phyloP scores from a whole-genome alignment of 2,797 vertebrate species.

The Falco concolor region DNA sequence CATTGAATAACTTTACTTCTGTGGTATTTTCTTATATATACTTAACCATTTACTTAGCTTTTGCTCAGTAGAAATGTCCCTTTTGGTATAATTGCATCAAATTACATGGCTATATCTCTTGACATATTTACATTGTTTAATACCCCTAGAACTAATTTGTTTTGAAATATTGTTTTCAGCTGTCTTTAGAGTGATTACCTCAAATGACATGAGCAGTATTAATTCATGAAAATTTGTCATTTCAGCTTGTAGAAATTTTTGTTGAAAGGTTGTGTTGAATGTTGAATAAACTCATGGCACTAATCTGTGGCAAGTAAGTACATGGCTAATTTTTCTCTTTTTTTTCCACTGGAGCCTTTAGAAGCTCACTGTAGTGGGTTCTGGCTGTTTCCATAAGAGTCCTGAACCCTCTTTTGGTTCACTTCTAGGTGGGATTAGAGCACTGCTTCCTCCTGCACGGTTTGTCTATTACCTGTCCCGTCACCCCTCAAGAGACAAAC shows the following conservation, averaged over 20 bases:
- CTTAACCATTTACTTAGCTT: not conserved
- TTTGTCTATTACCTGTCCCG: not conserved
- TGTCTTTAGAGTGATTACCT: not conserved
- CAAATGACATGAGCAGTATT: not conserved
- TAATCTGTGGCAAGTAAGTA: not conserved
- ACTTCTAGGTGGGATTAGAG: not conserved
- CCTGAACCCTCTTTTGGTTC: not conserved
- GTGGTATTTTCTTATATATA: not conserved
- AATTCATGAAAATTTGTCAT: not conserved
- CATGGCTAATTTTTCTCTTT: not conserved
- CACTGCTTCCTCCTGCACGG: not conserved
- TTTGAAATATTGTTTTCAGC: conserved; percentile 6
- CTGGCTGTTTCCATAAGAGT: not conserved
- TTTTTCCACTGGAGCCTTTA: not conserved
- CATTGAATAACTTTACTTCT: not conserved
- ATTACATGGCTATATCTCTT: not conserved
- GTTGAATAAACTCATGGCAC: not conserved
- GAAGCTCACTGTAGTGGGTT: not conserved
- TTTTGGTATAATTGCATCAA: not conserved
- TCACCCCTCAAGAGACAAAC: not conserved
- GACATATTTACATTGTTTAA: not conserved
- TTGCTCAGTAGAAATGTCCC: not conserved
- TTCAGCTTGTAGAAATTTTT: not conserved
- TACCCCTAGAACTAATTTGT: not conserved
- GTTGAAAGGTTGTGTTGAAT: not conserved